Conservation (phyloP, 2,797 vertebrate species). For the Serranus cabrilla region DNA sequence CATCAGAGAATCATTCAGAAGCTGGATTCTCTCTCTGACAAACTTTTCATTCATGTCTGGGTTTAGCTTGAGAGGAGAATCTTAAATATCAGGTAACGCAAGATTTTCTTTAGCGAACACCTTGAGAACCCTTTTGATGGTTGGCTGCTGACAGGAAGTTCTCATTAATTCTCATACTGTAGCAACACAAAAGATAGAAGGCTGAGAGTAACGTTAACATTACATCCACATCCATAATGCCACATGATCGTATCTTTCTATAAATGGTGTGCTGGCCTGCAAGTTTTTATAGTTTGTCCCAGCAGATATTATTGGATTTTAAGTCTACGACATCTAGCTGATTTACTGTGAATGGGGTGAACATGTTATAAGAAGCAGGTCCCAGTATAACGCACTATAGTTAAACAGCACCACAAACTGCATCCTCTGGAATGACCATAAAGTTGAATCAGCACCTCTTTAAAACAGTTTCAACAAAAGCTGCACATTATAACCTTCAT, state of each 20-base stretch:
- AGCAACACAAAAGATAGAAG: not conserved
- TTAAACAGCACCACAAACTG: slow-evolving; percentile 1
- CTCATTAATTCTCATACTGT: not conserved
- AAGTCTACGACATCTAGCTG: not conserved
- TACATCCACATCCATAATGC: not conserved
- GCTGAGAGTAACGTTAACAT: not conserved
- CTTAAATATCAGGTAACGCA: not conserved
- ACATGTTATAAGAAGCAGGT: not conserved
- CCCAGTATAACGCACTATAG: not conserved
- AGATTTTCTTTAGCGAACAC: not conserved
- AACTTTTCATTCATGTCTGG: not conserved
- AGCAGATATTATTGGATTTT: not conserved
- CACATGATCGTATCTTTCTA: not conserved
- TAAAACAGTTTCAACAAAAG: slow-evolving; percentile 16
- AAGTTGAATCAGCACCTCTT: slow-evolving; percentile 19
- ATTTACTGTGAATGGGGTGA: slow-evolving; percentile 2
- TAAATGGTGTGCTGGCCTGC: not conserved
- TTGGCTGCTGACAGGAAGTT: not conserved
- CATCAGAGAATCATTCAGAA: not conserved
- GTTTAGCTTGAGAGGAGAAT: not conserved
- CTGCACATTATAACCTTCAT: slow-evolving; percentile 6
- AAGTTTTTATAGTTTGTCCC: not conserved
- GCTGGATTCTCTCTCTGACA: not conserved
- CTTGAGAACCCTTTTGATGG: not conserved
- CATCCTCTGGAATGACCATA: slow-evolving; percentile 10